phyloP scores from a whole-genome alignment of 2,113 vertebrate species.

The Martes martes region DNA sequence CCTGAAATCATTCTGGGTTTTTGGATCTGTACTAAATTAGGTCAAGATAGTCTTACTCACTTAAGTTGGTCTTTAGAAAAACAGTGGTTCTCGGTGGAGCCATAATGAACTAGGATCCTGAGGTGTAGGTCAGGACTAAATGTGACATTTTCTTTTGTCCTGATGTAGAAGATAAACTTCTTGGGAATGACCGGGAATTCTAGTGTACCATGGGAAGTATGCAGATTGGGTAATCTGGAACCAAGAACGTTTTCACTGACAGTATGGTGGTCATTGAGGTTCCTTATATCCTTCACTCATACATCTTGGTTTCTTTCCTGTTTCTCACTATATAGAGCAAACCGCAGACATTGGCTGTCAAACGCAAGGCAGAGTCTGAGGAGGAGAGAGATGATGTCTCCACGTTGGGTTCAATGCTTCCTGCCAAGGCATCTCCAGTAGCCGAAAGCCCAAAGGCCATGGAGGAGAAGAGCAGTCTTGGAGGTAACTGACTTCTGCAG shows the following conservation, averaged over 20 bases:
- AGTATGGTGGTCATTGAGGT: not conserved
- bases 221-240: not conserved
- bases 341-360: constrained; percentile 80
- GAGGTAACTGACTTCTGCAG: constrained; percentile 57
- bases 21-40: not conserved
- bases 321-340: constrained; percentile 76
- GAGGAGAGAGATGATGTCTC: constrained; percentile 81
- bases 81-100: not conserved
- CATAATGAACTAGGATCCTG: not conserved
- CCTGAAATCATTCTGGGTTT: not conserved
- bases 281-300: not conserved
- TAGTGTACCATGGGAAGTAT: not conserved
- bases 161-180: not conserved
- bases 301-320: not conserved
- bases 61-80: not conserved
- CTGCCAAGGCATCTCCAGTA: constrained; percentile 79
- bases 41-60: not conserved
- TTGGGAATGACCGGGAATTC: not conserved
- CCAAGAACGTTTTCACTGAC: not conserved
- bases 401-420: constrained; percentile 55
- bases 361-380: constrained; percentile 86
- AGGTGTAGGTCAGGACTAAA: not conserved
- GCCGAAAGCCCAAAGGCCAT: constrained; percentile 78
- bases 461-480: constrained; percentile 82
- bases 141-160: constrained; percentile 8